phyloP scores from a whole-genome alignment of 2,113 vertebrate genomes.

The Calyptommatus sinebrachiatus region DNA sequence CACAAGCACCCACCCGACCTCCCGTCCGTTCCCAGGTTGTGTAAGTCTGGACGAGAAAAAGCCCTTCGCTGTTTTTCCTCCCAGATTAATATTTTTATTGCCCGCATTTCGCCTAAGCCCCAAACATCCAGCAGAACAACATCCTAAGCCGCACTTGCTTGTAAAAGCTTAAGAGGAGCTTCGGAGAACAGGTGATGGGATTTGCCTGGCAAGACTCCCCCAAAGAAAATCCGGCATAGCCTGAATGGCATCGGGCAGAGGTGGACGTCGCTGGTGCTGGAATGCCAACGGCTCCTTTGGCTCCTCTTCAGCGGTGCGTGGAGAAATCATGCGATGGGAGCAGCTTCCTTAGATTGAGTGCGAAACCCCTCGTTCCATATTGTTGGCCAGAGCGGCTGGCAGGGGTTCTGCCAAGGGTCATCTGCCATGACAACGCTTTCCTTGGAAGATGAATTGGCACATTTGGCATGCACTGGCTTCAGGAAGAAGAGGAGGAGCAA shows the following conservation, averaged over 20 bases:
- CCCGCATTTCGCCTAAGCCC: conserved; percentile 13
- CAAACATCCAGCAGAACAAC: conserved; percentile 22
- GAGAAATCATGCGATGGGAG: background rate
- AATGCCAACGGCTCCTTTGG: background rate
- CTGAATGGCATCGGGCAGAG: no score
- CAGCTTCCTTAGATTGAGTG: background rate
- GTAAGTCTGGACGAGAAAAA: background rate
- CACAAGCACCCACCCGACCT: conserved; percentile 26
- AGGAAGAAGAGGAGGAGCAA: no score
- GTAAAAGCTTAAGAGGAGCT: background rate
- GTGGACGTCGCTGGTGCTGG: no score
- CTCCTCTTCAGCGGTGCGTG: background rate
- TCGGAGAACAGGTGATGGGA: background rate
- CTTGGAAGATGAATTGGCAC: no score
- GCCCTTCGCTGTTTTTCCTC: conserved; percentile 18
- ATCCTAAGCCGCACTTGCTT: background rate
- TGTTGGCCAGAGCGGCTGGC: background rate
- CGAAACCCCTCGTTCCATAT: background rate
- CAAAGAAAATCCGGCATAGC: no score
- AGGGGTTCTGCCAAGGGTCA: background rate
- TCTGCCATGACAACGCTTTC: no score
- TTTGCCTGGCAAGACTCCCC: no score
- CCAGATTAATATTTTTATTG: background rate
- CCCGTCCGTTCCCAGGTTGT: conserved; percentile 7
- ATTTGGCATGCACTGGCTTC: no score